Conservation (phyloP, 2,797 vertebrate genomes). For the Tadarida brasiliensis region DNA sequence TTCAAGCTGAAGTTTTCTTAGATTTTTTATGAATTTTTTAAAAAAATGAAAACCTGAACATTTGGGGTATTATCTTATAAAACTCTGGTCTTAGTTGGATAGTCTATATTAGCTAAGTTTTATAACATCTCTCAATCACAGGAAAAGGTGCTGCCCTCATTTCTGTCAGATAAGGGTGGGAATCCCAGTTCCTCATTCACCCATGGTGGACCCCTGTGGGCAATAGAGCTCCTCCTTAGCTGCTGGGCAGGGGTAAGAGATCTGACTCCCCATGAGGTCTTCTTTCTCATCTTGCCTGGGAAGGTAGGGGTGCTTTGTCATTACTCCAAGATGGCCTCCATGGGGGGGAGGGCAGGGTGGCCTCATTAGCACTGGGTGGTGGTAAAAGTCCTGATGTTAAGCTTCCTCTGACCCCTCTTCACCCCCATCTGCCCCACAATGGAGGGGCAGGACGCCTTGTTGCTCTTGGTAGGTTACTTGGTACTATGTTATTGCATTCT, state of each 20-base stretch:
- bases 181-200: neutral
- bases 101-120: neutral
- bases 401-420: neutral
- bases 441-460: neutral
- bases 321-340: neutral
- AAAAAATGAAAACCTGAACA: neutral
- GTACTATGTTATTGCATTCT: neutral
- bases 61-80: neutral
- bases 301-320: neutral
- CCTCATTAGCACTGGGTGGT: neutral
- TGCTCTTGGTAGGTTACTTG: neutral
- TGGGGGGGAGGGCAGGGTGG: fast-evolving
- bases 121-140: neutral
- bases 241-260: fast-evolving
- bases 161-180: neutral
- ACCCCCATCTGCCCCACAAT: neutral
- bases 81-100: neutral
- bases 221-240: neutral
- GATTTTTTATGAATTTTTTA: neutral
- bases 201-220: neutral
- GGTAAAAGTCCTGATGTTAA: neutral
- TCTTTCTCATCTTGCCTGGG: neutral
- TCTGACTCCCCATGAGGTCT: neutral
- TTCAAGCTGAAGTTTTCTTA: neutral
- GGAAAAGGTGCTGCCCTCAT: neutral